A percentile compares a stretch with the other conserved stretches of the same genome.
Evolutionary conservation across 2,888 invertebrate genomes (phyloP).

Genomic region (Nomada flava): DNA sequence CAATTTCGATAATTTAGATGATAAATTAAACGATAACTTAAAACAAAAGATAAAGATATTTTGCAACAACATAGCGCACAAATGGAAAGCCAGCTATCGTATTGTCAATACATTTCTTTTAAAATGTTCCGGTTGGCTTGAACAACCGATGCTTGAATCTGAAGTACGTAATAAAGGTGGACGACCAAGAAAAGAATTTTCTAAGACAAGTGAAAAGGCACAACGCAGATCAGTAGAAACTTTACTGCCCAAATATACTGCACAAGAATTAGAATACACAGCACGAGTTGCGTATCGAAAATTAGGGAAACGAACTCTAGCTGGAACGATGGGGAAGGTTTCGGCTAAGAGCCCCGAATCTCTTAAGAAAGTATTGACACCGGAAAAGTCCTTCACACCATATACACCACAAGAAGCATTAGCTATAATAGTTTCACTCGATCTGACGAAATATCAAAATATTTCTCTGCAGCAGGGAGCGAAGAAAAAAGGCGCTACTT

Average conservation of each 20-base stretch:
- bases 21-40: background rate
- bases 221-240: background rate
- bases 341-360: no score
- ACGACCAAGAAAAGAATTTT: background rate
- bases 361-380: no score
- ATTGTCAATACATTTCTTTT: background rate
- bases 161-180: background rate
- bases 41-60: background rate
- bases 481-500: background rate
- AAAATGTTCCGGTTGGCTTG: background rate
- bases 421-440: slow-evolving; percentile 5
- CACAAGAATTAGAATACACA: no score
- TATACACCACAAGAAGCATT: background rate
- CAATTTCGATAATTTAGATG: background rate
- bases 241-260: no score
- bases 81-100: background rate
- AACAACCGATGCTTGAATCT: slow-evolving; percentile 2
- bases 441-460: slow-evolving; percentile 3
- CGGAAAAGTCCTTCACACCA: no score
- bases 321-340: no score
- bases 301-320: no score
- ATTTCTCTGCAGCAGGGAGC: slow-evolving; percentile 2
- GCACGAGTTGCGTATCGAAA: no score
- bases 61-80: background rate
- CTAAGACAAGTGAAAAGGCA: background rate